Evolutionary conservation across 2,888 invertebrate genomes (phyloP), one percentile per base, ranked within the genome.

Genomic region (Athrips mouffetella): DNA sequence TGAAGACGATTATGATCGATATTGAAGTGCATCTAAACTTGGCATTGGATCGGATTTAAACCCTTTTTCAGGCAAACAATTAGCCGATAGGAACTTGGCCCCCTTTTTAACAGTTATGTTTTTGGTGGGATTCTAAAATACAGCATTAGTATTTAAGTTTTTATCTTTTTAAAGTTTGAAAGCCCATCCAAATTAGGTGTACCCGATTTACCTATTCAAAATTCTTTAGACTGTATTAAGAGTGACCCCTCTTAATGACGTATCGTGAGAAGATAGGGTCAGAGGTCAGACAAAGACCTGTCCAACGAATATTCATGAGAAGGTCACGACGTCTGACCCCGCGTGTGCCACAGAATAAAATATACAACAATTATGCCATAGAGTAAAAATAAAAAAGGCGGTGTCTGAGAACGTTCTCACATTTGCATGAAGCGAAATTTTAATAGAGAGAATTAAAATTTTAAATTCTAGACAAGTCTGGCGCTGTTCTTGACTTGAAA

Each of bases 251-350:
- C 27, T 37, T 18, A 31, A 31, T 33, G 29, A 47, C n/a, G 29
- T 3, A 1, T 6, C 85, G 83, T 87, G 87, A 72, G 87, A 87
- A 81, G 62, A 52, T 55, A 44, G 66, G 77, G 73, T 76, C 73
- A 73, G 58, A 70, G 82, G 81, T 80, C 80, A n/a, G n/a, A 74
- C 46, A 42, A 49, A 45, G 69, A 81, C 82, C 80, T 80, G 76
- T 70, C 62, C 62, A 65, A 67, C 67, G 73, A 73, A 70, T 65
- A 66, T 71, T 67, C 71, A 71, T 66, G 63, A 65, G 68, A 63
- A 73, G 81, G 78, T 84, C 81, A 76, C 73, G 80, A 80, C 81
- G 76, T 81, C 59, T 85, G 80, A 86, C 86, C 86, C 80, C 66
- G 72, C 73, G 79, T 76, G 76, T 76, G 76, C 55, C 62, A 35